Percentiles rank a stretch among this genome's conserved stretches.
Conservation (phyloP, 2,888 invertebrate species). For the Drepana falcataria region DNA sequence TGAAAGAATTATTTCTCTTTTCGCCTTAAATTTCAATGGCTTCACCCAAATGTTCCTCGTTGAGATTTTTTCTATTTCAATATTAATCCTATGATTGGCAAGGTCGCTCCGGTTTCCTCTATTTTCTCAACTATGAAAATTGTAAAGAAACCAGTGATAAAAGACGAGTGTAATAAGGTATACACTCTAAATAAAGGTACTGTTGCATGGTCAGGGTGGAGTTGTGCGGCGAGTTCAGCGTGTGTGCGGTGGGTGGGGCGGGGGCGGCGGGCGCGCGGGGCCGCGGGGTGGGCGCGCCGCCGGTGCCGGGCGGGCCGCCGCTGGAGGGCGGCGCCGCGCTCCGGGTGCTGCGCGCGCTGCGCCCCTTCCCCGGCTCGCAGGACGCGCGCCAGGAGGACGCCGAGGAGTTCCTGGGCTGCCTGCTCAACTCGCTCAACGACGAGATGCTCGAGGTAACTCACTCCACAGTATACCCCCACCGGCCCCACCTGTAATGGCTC, state of each 20-base stretch:
- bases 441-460: conserved; percentile 92
- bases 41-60: too few species aligned
- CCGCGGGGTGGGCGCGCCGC: conserved; percentile 28
- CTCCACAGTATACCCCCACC: too few species aligned
- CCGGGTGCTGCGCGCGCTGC: conserved; percentile 87
- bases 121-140: too few species aligned
- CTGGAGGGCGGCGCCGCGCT: conserved; percentile 94
- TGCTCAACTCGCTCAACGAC: conserved; percentile 96
- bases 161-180: too few species aligned
- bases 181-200: neutral
- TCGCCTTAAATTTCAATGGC: too few species aligned
- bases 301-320: conserved; percentile 84
- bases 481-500: too few species aligned
- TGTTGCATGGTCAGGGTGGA: conserved; percentile 79
- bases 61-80: too few species aligned
- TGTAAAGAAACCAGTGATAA: too few species aligned
- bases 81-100: too few species aligned
- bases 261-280: conserved; percentile 58
- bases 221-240: conserved; percentile 87
- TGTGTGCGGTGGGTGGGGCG: conserved; percentile 64
- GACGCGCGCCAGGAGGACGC: conserved; percentile 98
- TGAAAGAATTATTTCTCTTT: too few species aligned
- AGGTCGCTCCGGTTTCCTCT: too few species aligned
- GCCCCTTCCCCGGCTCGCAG: conserved; percentile 80
- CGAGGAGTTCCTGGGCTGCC: conserved; percentile 95